Evolutionary conservation across 35 echinoderm and acorn worm species (phyloP), one percentile per base, ranked within the genome.

Genomic region (Holothuria glaberrima): DNA sequence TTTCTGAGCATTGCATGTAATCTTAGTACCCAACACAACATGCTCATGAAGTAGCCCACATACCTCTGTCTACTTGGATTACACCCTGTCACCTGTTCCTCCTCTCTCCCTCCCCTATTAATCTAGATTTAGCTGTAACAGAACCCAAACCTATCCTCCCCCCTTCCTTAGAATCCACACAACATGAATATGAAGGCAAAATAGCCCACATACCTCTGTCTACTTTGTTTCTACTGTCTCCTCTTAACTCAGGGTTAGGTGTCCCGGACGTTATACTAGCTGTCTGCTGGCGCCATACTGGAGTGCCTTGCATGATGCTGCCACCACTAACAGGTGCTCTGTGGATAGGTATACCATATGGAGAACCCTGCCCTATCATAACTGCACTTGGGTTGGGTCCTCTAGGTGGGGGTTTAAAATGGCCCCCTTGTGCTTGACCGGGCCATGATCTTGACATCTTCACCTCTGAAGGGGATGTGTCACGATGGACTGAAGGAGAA

Each of bases 271-370:
- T 60, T 10, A 77, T 77, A 41, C 57, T 89, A 35, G 70, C 35
- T 25, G 45, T 22, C 44, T 58, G 65, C 35, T 48, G 36, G 38
- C 41, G 41, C 32, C 71, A 75, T 24, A 89, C 68, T 17, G 88
- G 88, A 22, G 88, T 89, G 12, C 88, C 88, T 48, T 89, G 88
- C 70, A 89, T 89, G 28, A 89, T 89, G n/a, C 88, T 89, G 0
- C 80, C 80, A 77, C 88, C 88, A 35, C 31, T 63, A 18, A 28
- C 36, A 9, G 69, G 69, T 78, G 69, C 28, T 58, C 66, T 44
- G 4, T 78, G 88, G 74, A 78, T 48, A 48, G 38, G 20, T 28
- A 76, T 84, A 61, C 80, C 80, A 20, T 27, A 84, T 5, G 74
- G 74, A 26, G 44, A 33, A 10, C 74, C 74, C 57, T 48, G 59